Percentiles rank a stretch among this genome's conserved stretches.
Conservation (phyloP, 2,888 invertebrate genomes). For the Meiosimyza platycephala region DNA sequence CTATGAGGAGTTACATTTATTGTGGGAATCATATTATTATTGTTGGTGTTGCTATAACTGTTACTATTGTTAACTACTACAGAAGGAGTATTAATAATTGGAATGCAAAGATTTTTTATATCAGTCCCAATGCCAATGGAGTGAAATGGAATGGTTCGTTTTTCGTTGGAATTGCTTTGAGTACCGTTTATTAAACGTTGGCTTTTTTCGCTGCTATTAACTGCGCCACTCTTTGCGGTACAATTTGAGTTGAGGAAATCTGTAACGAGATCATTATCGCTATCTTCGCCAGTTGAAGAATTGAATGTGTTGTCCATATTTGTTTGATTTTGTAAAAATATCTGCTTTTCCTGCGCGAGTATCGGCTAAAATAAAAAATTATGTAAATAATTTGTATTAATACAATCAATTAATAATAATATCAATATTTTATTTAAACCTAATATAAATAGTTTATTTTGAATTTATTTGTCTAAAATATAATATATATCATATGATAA, state of each 20-base stretch:
- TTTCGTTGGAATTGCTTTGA: neutral
- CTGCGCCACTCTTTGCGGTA: slow-evolving; percentile 34
- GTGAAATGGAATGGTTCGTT: neutral
- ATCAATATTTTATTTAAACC: neutral
- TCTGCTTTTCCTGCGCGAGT: too few relatives aligned
- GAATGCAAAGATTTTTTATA: slow-evolving; percentile 59
- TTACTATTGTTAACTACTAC: slow-evolving; percentile 46
- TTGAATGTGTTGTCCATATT: slow-evolving; percentile 39
- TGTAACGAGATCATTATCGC: slow-evolving; percentile 66
- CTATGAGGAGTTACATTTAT: slow-evolving; percentile 91
- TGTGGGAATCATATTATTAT: slow-evolving; percentile 76
- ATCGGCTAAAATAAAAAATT: too few relatives aligned
- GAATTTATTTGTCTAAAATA: too few relatives aligned
- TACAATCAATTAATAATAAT: too few relatives aligned
- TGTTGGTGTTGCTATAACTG: slow-evolving; percentile 46
- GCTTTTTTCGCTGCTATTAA: slow-evolving; percentile 29
- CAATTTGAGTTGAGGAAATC: slow-evolving; percentile 65
- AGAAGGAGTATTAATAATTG: slow-evolving; percentile 57
- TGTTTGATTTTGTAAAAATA: neutral
- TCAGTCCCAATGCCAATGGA: neutral
- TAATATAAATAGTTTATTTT: too few relatives aligned
- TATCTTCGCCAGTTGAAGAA: slow-evolving; percentile 58
- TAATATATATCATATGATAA: too few relatives aligned
- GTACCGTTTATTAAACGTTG: slow-evolving; percentile 38
- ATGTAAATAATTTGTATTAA: too few relatives aligned